Conservation (phyloP, 1,140 invertebrate genomes). For the Drosophila micromelanica region DNA sequence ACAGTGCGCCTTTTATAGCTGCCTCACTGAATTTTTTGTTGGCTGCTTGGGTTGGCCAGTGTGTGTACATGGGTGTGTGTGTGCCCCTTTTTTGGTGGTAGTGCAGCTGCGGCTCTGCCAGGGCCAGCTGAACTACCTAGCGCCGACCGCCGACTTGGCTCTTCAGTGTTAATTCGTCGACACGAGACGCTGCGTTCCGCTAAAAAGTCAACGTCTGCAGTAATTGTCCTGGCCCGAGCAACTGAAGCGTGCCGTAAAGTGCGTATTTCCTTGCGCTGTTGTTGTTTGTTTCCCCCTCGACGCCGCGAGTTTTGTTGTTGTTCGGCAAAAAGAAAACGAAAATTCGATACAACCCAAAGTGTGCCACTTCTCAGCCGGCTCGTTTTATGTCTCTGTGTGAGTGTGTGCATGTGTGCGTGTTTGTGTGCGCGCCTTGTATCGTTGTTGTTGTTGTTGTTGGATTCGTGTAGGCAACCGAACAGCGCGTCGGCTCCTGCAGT, state of each 20-base stretch:
- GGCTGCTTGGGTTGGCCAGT: slow-evolving; percentile 62
- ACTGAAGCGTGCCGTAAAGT: slow-evolving; percentile 30
- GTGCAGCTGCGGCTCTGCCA: slow-evolving; percentile 64
- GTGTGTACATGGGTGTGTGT: slow-evolving; percentile 22
- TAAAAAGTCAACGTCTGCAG: slow-evolving; percentile 51
- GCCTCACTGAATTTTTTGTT: slow-evolving; percentile 47
- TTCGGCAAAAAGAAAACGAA: slow-evolving; percentile 28
- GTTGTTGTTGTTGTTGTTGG: slow-evolving; percentile 7
- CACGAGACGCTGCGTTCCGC: slow-evolving; percentile 73
- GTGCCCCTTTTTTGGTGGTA: slow-evolving; percentile 52
- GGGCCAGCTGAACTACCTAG: slow-evolving; percentile 51
- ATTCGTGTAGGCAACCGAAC: slow-evolving; percentile 39
- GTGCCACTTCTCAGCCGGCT: slow-evolving; percentile 57
- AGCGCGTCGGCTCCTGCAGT: slow-evolving; percentile 36
- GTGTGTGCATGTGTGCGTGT: slow-evolving; percentile 37
- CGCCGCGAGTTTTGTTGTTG: slow-evolving; percentile 62
- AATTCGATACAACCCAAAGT: slow-evolving; percentile 71
- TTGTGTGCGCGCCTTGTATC: not conserved
- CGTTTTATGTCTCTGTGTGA: slow-evolving; percentile 12
- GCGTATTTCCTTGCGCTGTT: slow-evolving; percentile 38
- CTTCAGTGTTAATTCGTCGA: slow-evolving; percentile 82
- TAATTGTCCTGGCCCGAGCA: slow-evolving; percentile 37
- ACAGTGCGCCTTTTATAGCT: slow-evolving; percentile 65
- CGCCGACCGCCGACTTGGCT: slow-evolving; percentile 65
- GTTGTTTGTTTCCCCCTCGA: slow-evolving; percentile 44